phyloP scores from a whole-genome alignment of 2,888 invertebrate genomes.

The Deroplatys truncata region DNA sequence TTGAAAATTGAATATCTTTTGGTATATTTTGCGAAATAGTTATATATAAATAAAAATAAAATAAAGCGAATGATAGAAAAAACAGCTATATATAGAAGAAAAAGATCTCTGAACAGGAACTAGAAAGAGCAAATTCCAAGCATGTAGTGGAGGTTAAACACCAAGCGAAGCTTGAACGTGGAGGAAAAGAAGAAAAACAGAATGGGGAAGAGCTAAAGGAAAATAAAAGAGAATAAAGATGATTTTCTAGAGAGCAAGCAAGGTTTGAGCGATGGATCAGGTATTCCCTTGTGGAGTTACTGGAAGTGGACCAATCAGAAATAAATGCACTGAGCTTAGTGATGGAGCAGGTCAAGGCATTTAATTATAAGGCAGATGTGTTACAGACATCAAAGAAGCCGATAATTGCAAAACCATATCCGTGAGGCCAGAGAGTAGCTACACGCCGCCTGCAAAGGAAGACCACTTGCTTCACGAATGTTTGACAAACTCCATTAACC shows the following conservation, averaged over 20 bases:
- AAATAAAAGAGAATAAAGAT: not conserved
- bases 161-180: not conserved
- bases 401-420: not conserved
- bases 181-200: not conserved
- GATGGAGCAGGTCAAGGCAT: not conserved
- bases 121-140: too few relatives aligned
- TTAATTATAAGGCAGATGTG: not conserved
- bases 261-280: not conserved
- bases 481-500: not conserved
- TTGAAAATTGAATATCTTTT: too few relatives aligned
- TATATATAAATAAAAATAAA: too few relatives aligned
- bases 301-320: not conserved
- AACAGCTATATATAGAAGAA: too few relatives aligned
- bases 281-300: not conserved
- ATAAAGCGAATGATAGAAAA: too few relatives aligned
- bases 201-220: not conserved
- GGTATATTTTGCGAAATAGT: too few relatives aligned
- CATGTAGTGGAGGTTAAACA: not conserved
- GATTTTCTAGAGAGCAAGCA: not conserved
- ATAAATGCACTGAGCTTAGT: not conserved
- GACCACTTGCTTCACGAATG: not conserved
- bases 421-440: not conserved
- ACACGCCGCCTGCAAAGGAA: not conserved
- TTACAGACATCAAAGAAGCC: not conserved
- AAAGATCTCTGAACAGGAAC: too few relatives aligned